phyloP scores from a whole-genome alignment of 2,113 vertebrate genomes.

The Nothoprocta pentlandii region DNA sequence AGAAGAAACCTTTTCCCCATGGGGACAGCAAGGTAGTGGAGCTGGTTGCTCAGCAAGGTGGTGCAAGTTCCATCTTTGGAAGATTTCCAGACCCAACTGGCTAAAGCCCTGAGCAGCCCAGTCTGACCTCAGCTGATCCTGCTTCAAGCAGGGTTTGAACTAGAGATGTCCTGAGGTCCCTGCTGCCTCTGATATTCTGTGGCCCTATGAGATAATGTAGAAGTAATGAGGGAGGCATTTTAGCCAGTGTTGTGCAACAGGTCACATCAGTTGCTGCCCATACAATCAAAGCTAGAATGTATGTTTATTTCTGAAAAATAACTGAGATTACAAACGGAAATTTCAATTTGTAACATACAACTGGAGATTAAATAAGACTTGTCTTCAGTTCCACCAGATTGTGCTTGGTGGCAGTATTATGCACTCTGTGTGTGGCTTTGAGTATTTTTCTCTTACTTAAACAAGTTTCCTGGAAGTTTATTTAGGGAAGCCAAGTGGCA shows the following conservation, averaged over 20 bases:
- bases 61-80: background rate
- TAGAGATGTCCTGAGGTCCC: background rate
- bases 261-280: background rate
- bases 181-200: background rate
- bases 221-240: background rate
- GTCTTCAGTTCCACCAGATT: constrained; percentile 43
- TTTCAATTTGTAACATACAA: background rate
- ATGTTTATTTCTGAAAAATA: background rate
- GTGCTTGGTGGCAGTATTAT: constrained; percentile 47
- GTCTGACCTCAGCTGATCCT: background rate
- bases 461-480: constrained; percentile 35
- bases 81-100: background rate
- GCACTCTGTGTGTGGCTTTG: constrained; percentile 6
- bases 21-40: background rate
- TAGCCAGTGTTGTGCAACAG: background rate
- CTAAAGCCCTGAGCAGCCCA: background rate
- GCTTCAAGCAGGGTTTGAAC: background rate
- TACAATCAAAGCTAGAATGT: background rate
- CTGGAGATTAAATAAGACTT: background rate
- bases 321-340: background rate
- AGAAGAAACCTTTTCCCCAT: background rate
- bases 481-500: constrained; percentile 28
- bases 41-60: background rate
- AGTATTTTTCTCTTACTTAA: constrained; percentile 52
- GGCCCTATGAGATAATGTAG: background rate